A percentile compares a stretch with the other conserved stretches of the same genome.
Conservation (phyloP, 2,888 invertebrate species). For the Drosophila testacea region DNA sequence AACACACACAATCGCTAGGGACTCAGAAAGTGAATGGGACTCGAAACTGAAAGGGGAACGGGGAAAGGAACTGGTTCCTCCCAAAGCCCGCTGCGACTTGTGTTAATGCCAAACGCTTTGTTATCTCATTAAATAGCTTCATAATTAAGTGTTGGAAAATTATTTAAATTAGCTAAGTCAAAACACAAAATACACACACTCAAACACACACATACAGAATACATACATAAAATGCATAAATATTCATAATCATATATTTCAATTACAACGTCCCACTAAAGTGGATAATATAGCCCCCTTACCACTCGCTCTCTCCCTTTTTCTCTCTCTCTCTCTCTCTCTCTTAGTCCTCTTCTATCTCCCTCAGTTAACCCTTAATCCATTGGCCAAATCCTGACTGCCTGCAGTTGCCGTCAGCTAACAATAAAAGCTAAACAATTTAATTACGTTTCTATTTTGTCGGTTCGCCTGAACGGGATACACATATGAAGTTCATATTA, state of each 20-base stretch:
- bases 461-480: slow-evolving; percentile 9
- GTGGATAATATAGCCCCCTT: slow-evolving; percentile 30
- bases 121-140: slow-evolving; percentile 56
- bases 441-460: slow-evolving; percentile 72
- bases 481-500: background rate
- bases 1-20: slow-evolving; percentile 5
- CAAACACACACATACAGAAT: slow-evolving; percentile 2
- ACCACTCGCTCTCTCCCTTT: background rate
- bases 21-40: background rate
- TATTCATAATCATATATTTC: slow-evolving; percentile 84
- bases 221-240: slow-evolving; percentile 74
- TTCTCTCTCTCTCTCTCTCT: background rate
- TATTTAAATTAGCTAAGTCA: slow-evolving; percentile 64
- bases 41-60: background rate
- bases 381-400: slow-evolving; percentile 32
- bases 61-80: slow-evolving; percentile 2
- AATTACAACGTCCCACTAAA: slow-evolving; percentile 71
- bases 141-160: slow-evolving; percentile 75
- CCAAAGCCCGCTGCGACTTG: background rate
- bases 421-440: slow-evolving; percentile 73
- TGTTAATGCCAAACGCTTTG: slow-evolving; percentile 62
- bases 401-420: slow-evolving; percentile 49
- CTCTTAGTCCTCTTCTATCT: background rate
- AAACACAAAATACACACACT: slow-evolving; percentile 25
- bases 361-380: slow-evolving; percentile 19